A percentile compares a stretch with the other conserved stretches of the same genome.
These are phyloP conservation scores for Subanguina moxae DNA, from an alignment of 1,140 invertebrate genomes.

Conservation along the genomic window DNA sequence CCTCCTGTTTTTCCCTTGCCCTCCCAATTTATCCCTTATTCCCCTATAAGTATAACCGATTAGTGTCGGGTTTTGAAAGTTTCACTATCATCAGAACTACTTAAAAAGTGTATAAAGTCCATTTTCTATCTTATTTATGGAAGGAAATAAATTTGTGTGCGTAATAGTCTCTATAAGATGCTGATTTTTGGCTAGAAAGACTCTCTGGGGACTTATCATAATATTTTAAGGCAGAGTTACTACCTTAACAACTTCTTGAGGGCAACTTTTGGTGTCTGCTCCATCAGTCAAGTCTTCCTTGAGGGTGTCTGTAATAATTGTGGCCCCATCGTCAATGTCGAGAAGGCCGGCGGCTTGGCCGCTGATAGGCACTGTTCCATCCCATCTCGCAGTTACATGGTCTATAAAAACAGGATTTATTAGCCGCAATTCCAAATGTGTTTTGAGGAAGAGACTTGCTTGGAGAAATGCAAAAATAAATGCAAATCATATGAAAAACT, in stretches of 20 bases:
- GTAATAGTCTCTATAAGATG: background rate
- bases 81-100: too few relatives aligned
- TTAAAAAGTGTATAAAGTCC: too few relatives aligned
- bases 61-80: too few relatives aligned
- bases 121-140: background rate
- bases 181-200: background rate
- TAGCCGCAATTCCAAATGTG: background rate
- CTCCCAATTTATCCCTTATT: too few relatives aligned
- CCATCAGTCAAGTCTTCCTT: constrained; percentile 51
- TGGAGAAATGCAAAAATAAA: background rate
- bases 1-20: too few relatives aligned
- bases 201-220: background rate
- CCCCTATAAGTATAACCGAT: too few relatives aligned
- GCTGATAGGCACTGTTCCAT: constrained; percentile 50
- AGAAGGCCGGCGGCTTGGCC: constrained; percentile 48
- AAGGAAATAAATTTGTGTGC: background rate
- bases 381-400: constrained; percentile 56
- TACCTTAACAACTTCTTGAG: constrained; percentile 56
- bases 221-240: background rate
- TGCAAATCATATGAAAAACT: background rate
- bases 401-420: constrained; percentile 36
- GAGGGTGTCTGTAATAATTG: constrained; percentile 52
- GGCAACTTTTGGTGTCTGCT: constrained; percentile 45
- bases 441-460: constrained; percentile 4
- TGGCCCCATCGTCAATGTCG: constrained; percentile 53